Evolutionary conservation across 1,140 invertebrate genomes (phyloP), one percentile per base, ranked within the genome.

Genomic region (Ericerus pela): DNA sequence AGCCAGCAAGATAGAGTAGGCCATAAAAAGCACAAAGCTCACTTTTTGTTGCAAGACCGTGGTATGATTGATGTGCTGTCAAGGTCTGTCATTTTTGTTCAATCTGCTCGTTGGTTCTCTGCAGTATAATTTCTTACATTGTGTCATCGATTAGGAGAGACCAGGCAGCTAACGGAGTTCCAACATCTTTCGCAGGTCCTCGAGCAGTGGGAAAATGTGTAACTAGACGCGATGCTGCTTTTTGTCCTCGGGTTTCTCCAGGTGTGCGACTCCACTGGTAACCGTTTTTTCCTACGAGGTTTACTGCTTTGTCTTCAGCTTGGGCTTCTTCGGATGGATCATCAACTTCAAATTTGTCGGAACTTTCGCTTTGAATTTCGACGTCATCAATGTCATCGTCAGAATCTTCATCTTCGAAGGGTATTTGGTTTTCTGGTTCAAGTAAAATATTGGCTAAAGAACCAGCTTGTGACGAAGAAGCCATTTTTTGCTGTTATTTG

Each of bases 11-110:
- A 29, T 22, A 56, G 14, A 56, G 28, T 43, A 56, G 28, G 24
- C 41, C 41, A 51, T 47, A 30, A 22, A 61, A 51, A 41, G 62
- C 58, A 14, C 38, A 54, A 14, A 64, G 57, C 57, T 64, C 61
- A 24, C 11, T 51, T 26, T 51, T 20, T 37, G 37, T 27, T 30
- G 53, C 33, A 14, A 30, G 18, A 28, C 30, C 59, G 22, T 37
- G 41, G 29, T 59, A 27, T 43, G 30, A 47, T 36, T 60, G 53
- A n/a, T 22, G 12, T 4, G 5, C 4, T 56, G 29, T 18, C 11
- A 30, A 30, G 27, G 38, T 37, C 16, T 1, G n/a, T 33, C 41
- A 47, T 51, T 47, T 29, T 33, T 14, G 22, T 41, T 24, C 53
- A 24, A 59, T 54, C 16, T 54, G 30, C 16, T 18, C 41, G 53